These are phyloP conservation scores for Caenorhabditis macrosperma DNA, from an alignment of 2,888 invertebrate genomes.

Conservation along the genomic window DNA sequence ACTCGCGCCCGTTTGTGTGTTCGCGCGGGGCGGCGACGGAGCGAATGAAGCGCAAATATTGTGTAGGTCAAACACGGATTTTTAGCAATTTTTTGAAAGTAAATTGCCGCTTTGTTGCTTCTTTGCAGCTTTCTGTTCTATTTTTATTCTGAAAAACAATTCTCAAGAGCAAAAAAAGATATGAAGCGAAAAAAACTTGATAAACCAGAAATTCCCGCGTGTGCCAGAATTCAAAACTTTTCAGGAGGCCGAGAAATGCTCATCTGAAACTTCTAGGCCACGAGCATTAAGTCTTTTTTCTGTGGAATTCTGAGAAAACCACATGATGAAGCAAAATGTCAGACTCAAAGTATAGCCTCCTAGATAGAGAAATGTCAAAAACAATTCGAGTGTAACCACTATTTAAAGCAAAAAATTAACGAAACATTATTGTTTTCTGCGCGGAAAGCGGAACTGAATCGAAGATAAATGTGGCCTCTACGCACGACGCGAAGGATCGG, in stretches of 20 bases:
- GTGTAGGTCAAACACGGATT: constrained; percentile 52
- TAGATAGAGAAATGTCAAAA: too few species aligned
- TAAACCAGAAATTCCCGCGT: too few species aligned
- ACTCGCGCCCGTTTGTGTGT: constrained; percentile 47
- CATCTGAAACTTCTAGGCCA: too few species aligned
- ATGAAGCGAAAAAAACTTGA: not conserved
- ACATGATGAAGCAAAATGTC: too few species aligned
- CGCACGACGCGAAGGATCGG: constrained; percentile 40
- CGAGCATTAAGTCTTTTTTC: too few species aligned
- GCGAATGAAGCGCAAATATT: constrained; percentile 45
- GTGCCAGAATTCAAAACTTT: not conserved
- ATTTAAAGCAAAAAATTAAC: not conserved
- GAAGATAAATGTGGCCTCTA: constrained; percentile 43
- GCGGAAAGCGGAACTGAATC: constrained; percentile 38
- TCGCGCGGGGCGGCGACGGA: constrained; percentile 36
- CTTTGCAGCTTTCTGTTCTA: constrained; percentile 5
- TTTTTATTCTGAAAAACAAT: constrained; percentile 1
- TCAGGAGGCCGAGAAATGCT: not conserved
- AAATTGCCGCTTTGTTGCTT: constrained; percentile 14
- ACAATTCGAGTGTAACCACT: too few species aligned
- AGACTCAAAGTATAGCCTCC: too few species aligned
- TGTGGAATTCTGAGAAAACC: too few species aligned
- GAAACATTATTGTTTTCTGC: constrained; percentile 14
- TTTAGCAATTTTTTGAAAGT: constrained; percentile 38
- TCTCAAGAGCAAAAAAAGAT: constrained; percentile 1